A percentile compares a stretch with the other conserved stretches of the same genome.
Evolutionary conservation across 1,140 invertebrate genomes (phyloP).

Genomic region (Metaphire vulgaris): DNA sequence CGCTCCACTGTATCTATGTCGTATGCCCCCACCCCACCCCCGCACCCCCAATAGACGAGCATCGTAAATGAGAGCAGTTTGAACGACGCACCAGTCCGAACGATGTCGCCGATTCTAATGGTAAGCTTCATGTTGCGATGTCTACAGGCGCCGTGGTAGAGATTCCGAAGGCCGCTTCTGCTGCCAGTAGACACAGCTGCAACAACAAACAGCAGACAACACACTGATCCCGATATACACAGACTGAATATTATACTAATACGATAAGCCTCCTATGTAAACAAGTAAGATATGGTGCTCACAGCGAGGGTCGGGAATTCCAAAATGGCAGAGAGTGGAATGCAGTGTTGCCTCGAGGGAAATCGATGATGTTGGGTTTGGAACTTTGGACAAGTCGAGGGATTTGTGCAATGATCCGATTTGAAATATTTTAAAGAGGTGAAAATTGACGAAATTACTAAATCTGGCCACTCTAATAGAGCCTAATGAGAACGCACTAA

Average conservation of each 20-base stretch:
- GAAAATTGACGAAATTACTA: background rate
- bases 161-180: background rate
- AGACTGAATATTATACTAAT: too few species aligned
- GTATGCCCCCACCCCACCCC: too few species aligned
- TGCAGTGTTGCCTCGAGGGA: too few species aligned
- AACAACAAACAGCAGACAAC: too few species aligned
- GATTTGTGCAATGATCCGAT: background rate
- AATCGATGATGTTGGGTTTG: background rate
- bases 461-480: background rate
- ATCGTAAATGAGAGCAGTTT: too few species aligned
- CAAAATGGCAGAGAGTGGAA: too few species aligned
- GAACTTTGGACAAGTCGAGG: background rate
- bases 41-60: too few species aligned
- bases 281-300: background rate
- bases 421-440: background rate
- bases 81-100: background rate
- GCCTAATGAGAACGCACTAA: conserved; percentile 3
- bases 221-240: too few species aligned
- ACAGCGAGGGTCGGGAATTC: background rate
- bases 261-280: too few species aligned
- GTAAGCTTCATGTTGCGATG: background rate
- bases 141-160: background rate
- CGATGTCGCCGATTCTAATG: background rate
- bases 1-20: too few species aligned
- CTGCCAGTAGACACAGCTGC: background rate